Conservation (phyloP, 2,113 vertebrate genomes). For the Nematolebias whitei region DNA sequence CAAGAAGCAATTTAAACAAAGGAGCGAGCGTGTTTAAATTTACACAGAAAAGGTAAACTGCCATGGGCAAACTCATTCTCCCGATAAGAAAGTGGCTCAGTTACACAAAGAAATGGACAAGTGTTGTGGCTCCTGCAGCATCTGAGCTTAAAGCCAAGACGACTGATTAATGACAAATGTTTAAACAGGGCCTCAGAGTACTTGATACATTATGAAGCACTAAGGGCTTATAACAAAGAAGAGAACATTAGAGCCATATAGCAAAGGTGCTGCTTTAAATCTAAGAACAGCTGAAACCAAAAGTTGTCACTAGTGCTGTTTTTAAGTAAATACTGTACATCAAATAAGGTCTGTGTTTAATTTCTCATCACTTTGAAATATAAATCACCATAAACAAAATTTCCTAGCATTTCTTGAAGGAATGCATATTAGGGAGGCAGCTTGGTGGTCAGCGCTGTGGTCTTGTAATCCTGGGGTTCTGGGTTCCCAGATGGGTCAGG, state of each 20-base stretch:
- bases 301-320: too few species aligned
- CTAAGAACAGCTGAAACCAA: too few species aligned
- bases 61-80: slow-evolving; percentile 26
- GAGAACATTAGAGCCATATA: background rate
- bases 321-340: too few species aligned
- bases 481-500: too few species aligned
- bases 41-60: slow-evolving; percentile 53
- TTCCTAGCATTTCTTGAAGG: too few species aligned
- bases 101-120: slow-evolving; percentile 33
- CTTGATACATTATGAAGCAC: background rate
- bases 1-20: slow-evolving; percentile 57
- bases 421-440: too few species aligned
- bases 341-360: too few species aligned
- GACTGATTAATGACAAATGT: slow-evolving; percentile 28
- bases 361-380: background rate
- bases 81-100: slow-evolving; percentile 48
- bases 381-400: background rate
- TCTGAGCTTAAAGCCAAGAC: slow-evolving; percentile 8
- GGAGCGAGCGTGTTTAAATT: slow-evolving; percentile 41
- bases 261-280: too few species aligned
- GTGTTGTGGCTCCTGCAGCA: slow-evolving; percentile 10
- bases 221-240: background rate
- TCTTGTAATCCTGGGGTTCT: too few species aligned
- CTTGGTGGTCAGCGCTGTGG: too few species aligned
- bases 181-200: background rate